Base-by-base conservation (phyloP, 1,140 invertebrate species). In the Cydia strobilella region DNA sequence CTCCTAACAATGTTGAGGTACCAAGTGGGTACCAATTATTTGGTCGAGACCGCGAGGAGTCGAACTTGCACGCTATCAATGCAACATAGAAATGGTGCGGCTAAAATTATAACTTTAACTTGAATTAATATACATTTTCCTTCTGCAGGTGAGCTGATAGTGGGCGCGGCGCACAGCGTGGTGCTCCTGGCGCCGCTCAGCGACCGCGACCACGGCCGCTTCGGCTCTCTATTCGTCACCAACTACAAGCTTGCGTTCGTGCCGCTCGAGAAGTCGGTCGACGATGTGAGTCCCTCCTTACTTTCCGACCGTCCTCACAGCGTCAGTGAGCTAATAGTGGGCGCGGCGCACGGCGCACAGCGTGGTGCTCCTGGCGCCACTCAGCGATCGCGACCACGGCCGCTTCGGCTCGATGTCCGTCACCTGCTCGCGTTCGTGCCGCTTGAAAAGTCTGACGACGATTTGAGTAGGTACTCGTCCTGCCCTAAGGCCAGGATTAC, bases 201-300 rank as follows among this genome's bases (percentile, higher is more conserved):
- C 84, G 96, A 97, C 84, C 90, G 95, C 71, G 97, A 96, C 79
- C 94, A 95, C 84, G 96, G 96, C 48, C 95, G 96, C 76, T 96
- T 95, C 77, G 97, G 97, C 1, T 94, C 95, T 31, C 92, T 98
- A 73, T 96, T 96, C 87, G 94, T 98, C 48, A 98, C 97, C 62
- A 98, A 97, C 93, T 98, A 97, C 89, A 97, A 97, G 92, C 91
- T 98, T 4, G 95, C 96, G 27, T 98, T 98, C 93, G 94, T 97
- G 42, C 96, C 96, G 1, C 94, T 95, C 12, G 95, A 96, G 73
- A 74, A 74, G 31, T 79, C 81, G 1, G 69, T 75, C 54, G 81
- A 82, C 65, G 88, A 91, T 71, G 90, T 92, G 73, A 88, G 90
- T 84, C 54, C 23, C n/a, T 27, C 9, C 54, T 20, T 18, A 15